Base-by-base conservation (phyloP, 2,113 vertebrate genomes). In the Colistium nudipinnis region DNA sequence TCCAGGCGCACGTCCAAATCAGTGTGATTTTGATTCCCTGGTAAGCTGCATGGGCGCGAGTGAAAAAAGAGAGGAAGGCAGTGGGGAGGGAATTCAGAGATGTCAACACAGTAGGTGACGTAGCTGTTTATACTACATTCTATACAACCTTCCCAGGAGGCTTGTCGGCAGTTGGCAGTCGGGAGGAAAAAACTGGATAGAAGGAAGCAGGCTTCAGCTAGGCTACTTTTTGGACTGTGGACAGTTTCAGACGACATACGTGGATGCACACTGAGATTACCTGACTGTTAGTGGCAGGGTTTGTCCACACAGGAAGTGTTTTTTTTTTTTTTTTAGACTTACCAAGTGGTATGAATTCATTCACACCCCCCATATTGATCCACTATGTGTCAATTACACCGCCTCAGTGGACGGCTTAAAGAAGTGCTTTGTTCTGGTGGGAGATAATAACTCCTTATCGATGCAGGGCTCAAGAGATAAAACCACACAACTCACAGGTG, bases 361-460 rank as follows among this genome's bases (percentile, higher is more conserved):
- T 56, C 49, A 62, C 70, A 57, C 63, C 27, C 19, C n/a, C 52
- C 24, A 7, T 55, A 86, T 84, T 1, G 82, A 89, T 76, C 69
- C 45, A 24, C 44, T 24, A 55, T 1, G 2, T 59, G 62, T 43
- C 44, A 36, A 45, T 67, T 68, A 76, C 13, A 5, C 3, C 30
- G 13, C 22, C 60, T 57, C 69, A 68, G 7, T 10, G 24, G 20
- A 51, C 27, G 9, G 28, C 47, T 52, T 47, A 81, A 69, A 83
- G 12, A 85, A 77, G 67, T 64, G 65, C 60, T 74, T 6, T 11
- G 24, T 63, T 53, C 10, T 55, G 62, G 55, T 44, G 67, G 56
- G 62, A 70, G 33, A 59, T 67, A 71, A 79, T 87, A 71, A 66
- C 8, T 81, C 48, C 41, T 80, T 45, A 36, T 80, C 31, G 30